These are phyloP conservation scores for Plecturocebus donacophilus DNA, from an alignment of 2,113 vertebrate genomes.

Conservation along the genomic window DNA sequence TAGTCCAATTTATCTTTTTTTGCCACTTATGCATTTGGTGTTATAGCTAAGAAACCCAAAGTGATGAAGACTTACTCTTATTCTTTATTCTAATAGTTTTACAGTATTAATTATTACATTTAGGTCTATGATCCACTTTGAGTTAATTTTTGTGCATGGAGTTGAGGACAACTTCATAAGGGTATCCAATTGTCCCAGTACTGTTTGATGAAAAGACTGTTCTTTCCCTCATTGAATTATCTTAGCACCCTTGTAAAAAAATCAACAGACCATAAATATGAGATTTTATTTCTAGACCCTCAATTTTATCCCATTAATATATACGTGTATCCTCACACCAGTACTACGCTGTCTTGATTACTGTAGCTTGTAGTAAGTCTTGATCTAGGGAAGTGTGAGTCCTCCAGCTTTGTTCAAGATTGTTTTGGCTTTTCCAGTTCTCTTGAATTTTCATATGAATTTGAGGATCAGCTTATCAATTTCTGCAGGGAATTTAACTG, in stretches of 20 bases:
- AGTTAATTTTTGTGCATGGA: too few relatives aligned
- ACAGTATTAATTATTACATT: neutral
- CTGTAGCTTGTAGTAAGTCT: neutral
- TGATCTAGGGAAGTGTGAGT: neutral
- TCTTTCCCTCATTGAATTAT: neutral
- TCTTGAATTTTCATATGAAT: neutral
- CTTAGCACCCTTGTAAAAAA: neutral
- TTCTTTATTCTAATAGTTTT: neutral
- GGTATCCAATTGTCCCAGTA: neutral
- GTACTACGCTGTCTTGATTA: neutral
- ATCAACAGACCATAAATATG: neutral
- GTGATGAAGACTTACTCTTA: neutral
- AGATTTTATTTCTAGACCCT: neutral
- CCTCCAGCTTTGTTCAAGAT: constrained; percentile 8
- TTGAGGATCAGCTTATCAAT: neutral
- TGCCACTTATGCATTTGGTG: neutral
- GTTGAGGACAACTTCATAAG: neutral
- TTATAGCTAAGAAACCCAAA: neutral
- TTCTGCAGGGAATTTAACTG: constrained; percentile 2
- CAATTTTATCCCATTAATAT: neutral
- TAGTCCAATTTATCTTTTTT: neutral
- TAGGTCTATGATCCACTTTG: neutral
- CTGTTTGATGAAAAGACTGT: neutral
- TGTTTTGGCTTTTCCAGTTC: neutral
- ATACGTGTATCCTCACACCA: neutral